Evolutionary conservation across 37 sponge, comb jelly and placozoan genomes (phyloP).

Genomic region (Axinella damicornis): DNA sequence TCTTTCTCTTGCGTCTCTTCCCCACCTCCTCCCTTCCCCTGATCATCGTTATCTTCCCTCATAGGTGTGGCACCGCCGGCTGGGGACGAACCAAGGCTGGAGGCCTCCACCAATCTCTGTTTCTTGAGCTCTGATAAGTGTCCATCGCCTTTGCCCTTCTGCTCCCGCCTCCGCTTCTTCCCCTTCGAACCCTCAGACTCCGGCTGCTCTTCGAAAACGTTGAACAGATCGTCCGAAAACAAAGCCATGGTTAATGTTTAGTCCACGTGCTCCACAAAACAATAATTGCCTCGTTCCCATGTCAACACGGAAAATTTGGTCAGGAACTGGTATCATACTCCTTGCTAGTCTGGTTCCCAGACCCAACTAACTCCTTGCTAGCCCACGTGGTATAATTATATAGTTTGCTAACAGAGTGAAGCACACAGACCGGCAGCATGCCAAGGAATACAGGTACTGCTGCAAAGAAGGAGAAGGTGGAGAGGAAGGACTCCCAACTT

Average conservation of each 20-base stretch:
- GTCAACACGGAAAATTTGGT: no score
- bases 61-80: background rate
- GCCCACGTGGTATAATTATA: no score
- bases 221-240: conserved; percentile 76
- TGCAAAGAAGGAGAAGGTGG: background rate
- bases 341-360: no score
- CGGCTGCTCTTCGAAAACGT: conserved; percentile 65
- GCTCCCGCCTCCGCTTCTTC: conserved; percentile 38
- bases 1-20: conserved; percentile 1
- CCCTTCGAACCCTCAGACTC: conserved; percentile 1
- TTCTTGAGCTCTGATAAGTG: background rate
- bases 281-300: no score
- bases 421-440: no score
- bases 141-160: background rate
- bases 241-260: conserved; percentile 45
- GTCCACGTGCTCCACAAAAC: background rate
- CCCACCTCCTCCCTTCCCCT: background rate
- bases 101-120: background rate
- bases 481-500: background rate
- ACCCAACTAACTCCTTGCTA: no score
- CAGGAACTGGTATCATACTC: no score
- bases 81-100: no score
- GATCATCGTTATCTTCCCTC: background rate
- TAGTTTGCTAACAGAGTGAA: no score
- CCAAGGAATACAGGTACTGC: conserved; percentile 1